Evolutionary conservation across 2,888 invertebrate species (phyloP), one percentile per base, ranked within the genome.

Genomic region (Drosophila mettleri): DNA sequence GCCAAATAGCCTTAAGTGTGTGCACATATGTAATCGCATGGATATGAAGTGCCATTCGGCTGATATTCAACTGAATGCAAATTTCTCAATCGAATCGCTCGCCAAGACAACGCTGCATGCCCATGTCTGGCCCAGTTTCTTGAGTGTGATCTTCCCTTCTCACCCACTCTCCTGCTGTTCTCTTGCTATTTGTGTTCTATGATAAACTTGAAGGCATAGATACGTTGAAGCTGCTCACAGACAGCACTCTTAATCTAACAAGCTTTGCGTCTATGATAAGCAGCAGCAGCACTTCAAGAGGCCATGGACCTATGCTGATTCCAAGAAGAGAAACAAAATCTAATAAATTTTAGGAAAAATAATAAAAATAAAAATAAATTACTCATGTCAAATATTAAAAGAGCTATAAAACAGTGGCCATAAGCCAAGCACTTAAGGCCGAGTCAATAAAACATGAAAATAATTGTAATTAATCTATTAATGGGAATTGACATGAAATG

Each of bases 41-140:
- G 33, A 59, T 27, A 34, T 43, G 9, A 45, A 61, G 61, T 45
- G 45, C 29, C 60, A 61, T 60, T 61, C 45, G 20, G 1, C n/a
- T 48, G 31, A 61, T 45, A 43, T 59, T 31, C 20, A 38, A 16
- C 18, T 31, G 43, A 18, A 22, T 16, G 36, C 60, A 59, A 60
- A 60, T 43, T 34, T 29, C 24, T n/a, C 27, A 60, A 54, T 54
- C 24, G 18, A 43, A 18, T 54, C 18, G 31, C 39, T 22, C 22
- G 29, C 53, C 29, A 33, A 54, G 43, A 43, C 33, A 54, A 33
- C 22, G 22, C 10, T 6, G 7, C 7, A 24, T 18, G 38, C 16
- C 3, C 3, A 10, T 18, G 12, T 1, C 16, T 54, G 54, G 33
- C 54, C 33, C 33, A 43, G 22, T 52, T 52, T 38, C 27, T n/a